A percentile compares a stretch with the other conserved stretches of the same genome.
These are phyloP conservation scores for Rhodeus uyekii DNA, from an alignment of 2,797 vertebrate genomes.

Conservation along the genomic window DNA sequence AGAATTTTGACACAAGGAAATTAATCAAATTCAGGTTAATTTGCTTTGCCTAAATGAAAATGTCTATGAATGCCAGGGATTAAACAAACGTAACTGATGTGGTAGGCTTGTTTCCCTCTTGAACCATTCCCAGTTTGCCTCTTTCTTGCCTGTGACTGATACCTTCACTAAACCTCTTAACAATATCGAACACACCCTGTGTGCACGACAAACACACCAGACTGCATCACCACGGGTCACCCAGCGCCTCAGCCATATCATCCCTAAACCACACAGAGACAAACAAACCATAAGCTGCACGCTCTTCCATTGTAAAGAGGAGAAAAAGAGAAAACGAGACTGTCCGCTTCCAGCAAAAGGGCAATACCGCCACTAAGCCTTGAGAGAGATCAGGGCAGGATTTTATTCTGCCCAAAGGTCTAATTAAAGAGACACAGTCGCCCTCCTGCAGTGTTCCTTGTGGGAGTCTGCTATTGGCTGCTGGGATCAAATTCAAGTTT, in stretches of 20 bases:
- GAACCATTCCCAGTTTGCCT: constrained; percentile 67
- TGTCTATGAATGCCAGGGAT: constrained; percentile 65
- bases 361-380: constrained; percentile 4
- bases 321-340: constrained; percentile 12
- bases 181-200: constrained; percentile 16
- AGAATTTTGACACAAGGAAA: background rate
- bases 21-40: constrained; percentile 4
- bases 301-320: constrained; percentile 16
- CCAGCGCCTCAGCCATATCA: constrained; percentile 46
- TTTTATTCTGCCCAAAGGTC: constrained; percentile 36
- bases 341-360: constrained; percentile 8
- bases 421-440: constrained; percentile 43
- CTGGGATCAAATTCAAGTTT: constrained; percentile 17
- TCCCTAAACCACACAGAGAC: constrained; percentile 52
- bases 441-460: constrained; percentile 17
- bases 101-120: constrained; percentile 56
- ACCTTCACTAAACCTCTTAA: constrained; percentile 38
- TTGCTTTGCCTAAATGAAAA: constrained; percentile 2
- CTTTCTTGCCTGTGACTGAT: constrained; percentile 45
- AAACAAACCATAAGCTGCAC: constrained; percentile 49
- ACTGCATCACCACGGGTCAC: constrained; percentile 42
- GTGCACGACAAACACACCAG: constrained; percentile 23
- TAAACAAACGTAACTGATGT: constrained; percentile 70
- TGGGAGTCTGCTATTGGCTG: constrained; percentile 34
- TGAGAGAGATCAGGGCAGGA: constrained; percentile 26